A percentile compares a stretch with the other conserved stretches of the same genome.
phyloP scores from a whole-genome alignment of 2,797 vertebrate genomes.

The Amphiprion clarkii region DNA sequence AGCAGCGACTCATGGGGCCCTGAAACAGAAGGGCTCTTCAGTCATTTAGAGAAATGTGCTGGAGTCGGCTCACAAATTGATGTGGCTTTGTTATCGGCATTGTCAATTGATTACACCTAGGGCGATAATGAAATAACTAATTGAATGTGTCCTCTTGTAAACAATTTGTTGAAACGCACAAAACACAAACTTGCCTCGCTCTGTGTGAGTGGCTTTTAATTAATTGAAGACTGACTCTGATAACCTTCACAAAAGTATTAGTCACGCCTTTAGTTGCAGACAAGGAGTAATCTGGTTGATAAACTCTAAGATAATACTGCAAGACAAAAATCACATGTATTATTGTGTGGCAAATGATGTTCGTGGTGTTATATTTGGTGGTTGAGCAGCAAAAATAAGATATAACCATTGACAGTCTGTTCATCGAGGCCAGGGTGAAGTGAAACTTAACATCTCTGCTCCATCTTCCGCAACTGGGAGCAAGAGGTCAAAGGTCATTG shows the following conservation, averaged over 20 bases:
- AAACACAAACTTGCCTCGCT: slow-evolving; percentile 62
- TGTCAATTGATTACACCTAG: slow-evolving; percentile 82
- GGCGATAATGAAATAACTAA: slow-evolving; percentile 85
- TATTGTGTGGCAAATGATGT: slow-evolving; percentile 26
- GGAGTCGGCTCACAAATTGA: slow-evolving; percentile 75
- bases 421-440: slow-evolving; percentile 27
- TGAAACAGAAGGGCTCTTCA: slow-evolving; percentile 68
- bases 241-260: slow-evolving; percentile 76
- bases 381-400: not conserved
- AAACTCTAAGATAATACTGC: slow-evolving; percentile 11
- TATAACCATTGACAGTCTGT: not conserved
- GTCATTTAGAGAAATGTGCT: slow-evolving; percentile 79
- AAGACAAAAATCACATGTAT: slow-evolving; percentile 28
- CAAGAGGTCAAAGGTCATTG: slow-evolving; percentile 65
- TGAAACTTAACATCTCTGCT: slow-evolving; percentile 34
- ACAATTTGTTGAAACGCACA: slow-evolving; percentile 81
- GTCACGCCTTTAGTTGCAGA: slow-evolving; percentile 15
- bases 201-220: slow-evolving; percentile 69
- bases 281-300: slow-evolving; percentile 29
- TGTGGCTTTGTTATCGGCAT: slow-evolving; percentile 82
- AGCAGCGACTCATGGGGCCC: slow-evolving; percentile 31
- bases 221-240: slow-evolving; percentile 71
- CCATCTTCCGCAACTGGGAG: slow-evolving; percentile 22
- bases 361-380: not conserved
- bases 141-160: slow-evolving; percentile 83